These are phyloP conservation scores for Beaufortia kweichowensis DNA, from an alignment of 2,113 vertebrate genomes.

Conservation along the genomic window DNA sequence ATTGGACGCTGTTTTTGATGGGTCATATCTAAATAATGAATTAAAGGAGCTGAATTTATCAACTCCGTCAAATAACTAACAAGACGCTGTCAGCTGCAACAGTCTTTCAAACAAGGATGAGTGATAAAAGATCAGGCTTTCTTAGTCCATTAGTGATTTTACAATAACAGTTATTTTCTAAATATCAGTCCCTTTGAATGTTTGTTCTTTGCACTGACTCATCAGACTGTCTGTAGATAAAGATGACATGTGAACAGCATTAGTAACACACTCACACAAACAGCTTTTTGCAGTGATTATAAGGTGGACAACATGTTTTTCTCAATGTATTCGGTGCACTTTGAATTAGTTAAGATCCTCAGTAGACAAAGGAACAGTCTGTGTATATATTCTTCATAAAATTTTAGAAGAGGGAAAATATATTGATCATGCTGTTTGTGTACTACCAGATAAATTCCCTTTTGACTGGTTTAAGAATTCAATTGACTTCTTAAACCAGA, in stretches of 20 bases:
- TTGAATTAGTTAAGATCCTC: constrained; percentile 2
- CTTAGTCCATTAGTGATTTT: constrained; percentile 19
- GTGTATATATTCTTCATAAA: background rate
- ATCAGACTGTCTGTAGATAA: constrained; percentile 9
- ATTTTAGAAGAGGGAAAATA: background rate
- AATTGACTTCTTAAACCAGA: too few species aligned
- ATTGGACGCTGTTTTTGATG: constrained; percentile 28
- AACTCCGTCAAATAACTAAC: constrained; percentile 43
- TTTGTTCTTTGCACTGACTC: background rate
- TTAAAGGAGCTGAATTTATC: constrained; percentile 46
- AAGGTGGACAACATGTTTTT: background rate
- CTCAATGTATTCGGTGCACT: background rate
- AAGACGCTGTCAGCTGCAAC: constrained; percentile 15
- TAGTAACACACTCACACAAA: background rate
- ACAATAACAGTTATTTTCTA: constrained; percentile 37
- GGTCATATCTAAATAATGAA: constrained; percentile 50
- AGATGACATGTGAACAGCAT: background rate
- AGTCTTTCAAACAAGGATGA: background rate
- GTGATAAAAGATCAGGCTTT: constrained; percentile 2
- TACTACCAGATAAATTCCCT: constrained; percentile 11
- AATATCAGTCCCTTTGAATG: constrained; percentile 4
- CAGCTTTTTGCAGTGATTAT: constrained; percentile 5
- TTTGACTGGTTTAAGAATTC: constrained; percentile 7
- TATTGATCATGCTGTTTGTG: constrained; percentile 5
- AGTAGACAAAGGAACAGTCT: background rate